Evolutionary conservation across 2,888 invertebrate genomes (phyloP), one percentile per base, ranked within the genome.

Genomic region (Deilephila elpenor): DNA sequence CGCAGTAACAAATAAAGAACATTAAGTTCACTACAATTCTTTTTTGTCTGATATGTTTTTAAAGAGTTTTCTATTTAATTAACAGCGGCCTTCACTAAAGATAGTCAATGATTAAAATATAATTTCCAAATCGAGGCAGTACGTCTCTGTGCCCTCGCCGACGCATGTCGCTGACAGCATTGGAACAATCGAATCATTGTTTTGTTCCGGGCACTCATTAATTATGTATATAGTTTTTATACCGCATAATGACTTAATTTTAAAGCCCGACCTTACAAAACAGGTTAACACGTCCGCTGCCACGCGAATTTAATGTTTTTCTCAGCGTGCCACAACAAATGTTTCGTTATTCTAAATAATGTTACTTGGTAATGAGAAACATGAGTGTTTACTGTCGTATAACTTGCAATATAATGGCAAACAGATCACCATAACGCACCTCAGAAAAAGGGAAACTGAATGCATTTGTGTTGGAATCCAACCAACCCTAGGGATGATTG

Each of bases 161-260:
- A 78, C 82, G 76, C 80, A 81, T 78, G 78, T 75, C 79, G 78
- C 67, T 51, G 51, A 51, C 67, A 51, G 44, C 80, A 76, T 76
- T 76, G 76, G 83, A 88, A 89, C 89, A 89, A 89, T 88, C 84
- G 85, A 71, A 73, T 86, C 85, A 89, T 89, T 90, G 89, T 90
- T 83, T 87, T 81, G 82, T 83, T 80, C 80, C 82, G 78, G 81
- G 82, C 87, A 83, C 83, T 86, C 88, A 88, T 90, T 87, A 85
- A 89, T 89, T 88, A 86, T 86, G 85, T 88, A 67, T 86, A 84
- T 85, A 84, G 83, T 84, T 83, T 81, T 85, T 84, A 80, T 85
- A 85, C 83, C 80, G 83, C 82, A 80, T 86, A 86, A 89, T 89
- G 87, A 85, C 88, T 88, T 89, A 84, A 89, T 89, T 89, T 83